Evolutionary conservation across 2,797 vertebrate genomes (phyloP).

Genomic region (Brachyrhaphis roseni): DNA sequence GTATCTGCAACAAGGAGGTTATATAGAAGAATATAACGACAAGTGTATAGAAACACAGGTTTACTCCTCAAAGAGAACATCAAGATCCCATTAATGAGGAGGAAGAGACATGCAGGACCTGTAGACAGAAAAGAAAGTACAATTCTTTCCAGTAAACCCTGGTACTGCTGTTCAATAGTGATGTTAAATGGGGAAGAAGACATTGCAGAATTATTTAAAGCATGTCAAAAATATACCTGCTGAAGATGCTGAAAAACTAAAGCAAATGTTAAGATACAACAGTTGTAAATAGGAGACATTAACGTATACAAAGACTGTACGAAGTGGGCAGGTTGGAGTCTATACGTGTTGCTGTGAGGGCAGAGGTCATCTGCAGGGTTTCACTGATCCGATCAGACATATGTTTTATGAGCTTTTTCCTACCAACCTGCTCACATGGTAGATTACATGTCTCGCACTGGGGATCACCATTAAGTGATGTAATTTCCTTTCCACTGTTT

Average conservation of each 20-base stretch:
- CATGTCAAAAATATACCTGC: not conserved
- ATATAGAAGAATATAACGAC: constrained; percentile 54
- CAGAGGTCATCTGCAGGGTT: constrained; percentile 9
- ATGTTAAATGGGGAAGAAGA: not conserved
- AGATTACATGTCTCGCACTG: not conserved
- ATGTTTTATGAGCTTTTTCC: constrained; percentile 1
- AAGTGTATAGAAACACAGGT: constrained; percentile 9
- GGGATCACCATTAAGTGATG: not conserved
- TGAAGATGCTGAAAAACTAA: not conserved
- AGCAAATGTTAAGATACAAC: not conserved
- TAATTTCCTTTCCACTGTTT: not conserved
- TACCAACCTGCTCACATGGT: not conserved
- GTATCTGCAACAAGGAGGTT: constrained; percentile 63
- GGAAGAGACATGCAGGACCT: constrained; percentile 6
- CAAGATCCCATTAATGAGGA: constrained; percentile 34
- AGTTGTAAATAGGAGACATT: too few species aligned
- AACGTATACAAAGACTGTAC: not conserved
- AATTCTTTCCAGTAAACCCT: not conserved
- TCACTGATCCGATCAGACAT: not conserved
- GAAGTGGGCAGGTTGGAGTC: not conserved
- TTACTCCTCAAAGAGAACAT: constrained; percentile 56
- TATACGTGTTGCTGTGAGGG: not conserved
- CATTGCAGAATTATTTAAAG: not conserved
- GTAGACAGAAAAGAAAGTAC: not conserved
- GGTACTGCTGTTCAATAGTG: not conserved